Base-by-base conservation (phyloP, 2,888 invertebrate genomes). In the Pharmacophagus antenor region DNA sequence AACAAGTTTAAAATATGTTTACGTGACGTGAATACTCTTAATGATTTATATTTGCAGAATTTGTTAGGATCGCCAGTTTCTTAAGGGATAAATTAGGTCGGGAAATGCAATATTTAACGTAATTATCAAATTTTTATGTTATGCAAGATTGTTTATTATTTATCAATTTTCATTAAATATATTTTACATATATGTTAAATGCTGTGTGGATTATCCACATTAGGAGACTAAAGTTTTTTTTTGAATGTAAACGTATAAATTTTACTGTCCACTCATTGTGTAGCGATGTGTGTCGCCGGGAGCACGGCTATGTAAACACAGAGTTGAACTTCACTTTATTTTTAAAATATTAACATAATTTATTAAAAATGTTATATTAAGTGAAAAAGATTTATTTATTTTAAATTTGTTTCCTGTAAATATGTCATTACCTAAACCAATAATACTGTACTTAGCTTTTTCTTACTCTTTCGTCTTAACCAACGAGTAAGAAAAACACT, bases 241-340 rank as follows among this genome's bases (percentile, higher is more conserved):
- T 73, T 74, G 72, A 74, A 74, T 77, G 77, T 76, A 73, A 73
- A 73, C 67, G 60, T 56, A 56, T 56, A 51, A 56, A 52, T 80
- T 75, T 76, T 79, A 75, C 76, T 82, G 82, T 79, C 76, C 77
- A 74, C 70, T 70, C 71, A 73, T 72, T 79, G 81, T 71, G 70
- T 77, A 80, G 72, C 79, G 74, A 71, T 65, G 73, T 79, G 82
- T 81, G 76, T 82, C 82, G 73, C 73, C 77, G 77, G 73, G 72
- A 75, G 71, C 70, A 70, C 68, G 51, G 58, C 37, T 52, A 57
- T 54, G 53, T 72, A 71, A 69, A 70, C 71, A 71, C 84, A 85
- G 84, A 75, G 75, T 62, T 61, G 80, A 68, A 81, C 71, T 74
- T 21, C 12, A 10, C 1, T 8, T 44, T 21, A n/a, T 37, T n/a